Evolutionary conservation across 2,113 vertebrate species (phyloP).

Genomic region (Mionectes macconnelli): DNA sequence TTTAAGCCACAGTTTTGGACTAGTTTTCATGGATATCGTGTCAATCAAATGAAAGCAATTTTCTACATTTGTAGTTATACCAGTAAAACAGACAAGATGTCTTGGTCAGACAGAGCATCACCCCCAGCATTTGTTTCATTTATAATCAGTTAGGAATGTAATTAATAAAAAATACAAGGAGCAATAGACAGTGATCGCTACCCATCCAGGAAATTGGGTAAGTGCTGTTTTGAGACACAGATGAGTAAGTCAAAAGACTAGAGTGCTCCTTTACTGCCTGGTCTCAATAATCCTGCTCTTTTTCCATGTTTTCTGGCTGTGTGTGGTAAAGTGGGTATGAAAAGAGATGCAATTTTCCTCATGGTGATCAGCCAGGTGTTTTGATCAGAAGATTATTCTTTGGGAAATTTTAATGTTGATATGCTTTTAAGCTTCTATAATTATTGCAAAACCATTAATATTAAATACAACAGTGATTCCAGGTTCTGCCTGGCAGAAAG

Average conservation of each 20-base stretch:
- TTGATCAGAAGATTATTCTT: neutral
- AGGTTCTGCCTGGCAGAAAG: neutral
- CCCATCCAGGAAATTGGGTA: neutral
- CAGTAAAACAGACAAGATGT: neutral
- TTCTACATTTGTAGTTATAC: neutral
- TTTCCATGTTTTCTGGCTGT: neutral
- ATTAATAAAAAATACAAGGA: neutral
- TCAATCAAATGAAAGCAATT: neutral
- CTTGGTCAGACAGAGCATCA: neutral
- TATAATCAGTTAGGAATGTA: neutral
- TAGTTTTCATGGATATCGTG: neutral
- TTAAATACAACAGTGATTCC: neutral
- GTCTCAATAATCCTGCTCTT: neutral
- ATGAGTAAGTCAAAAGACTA: neutral
- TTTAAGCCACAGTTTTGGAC: neutral
- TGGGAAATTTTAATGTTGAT: neutral
- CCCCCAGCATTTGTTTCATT: neutral
- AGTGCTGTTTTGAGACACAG: neutral
- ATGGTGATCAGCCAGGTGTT: neutral
- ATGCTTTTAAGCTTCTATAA: neutral
- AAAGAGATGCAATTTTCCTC: neutral
- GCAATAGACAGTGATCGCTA: neutral
- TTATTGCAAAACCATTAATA: neutral
- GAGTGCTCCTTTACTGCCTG: neutral
- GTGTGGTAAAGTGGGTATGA: neutral